Evolutionary conservation across 2,888 invertebrate genomes (phyloP).

Genomic region (Beris chalybata): DNA sequence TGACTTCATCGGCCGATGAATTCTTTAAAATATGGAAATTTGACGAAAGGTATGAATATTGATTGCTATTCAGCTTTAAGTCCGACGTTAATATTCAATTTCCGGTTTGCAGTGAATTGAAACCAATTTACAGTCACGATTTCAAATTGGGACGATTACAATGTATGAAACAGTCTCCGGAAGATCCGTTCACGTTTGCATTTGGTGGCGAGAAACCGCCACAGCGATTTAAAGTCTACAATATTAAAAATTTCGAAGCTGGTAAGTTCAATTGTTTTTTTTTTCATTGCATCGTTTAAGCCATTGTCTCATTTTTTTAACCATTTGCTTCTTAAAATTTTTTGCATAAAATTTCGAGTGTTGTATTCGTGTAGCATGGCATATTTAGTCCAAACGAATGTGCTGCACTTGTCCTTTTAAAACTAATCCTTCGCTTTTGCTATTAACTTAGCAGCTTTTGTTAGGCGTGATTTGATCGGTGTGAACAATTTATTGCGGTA

Average conservation of each 20-base stretch:
- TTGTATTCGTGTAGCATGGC: too few species aligned
- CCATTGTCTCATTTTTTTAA: too few species aligned
- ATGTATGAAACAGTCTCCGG: slow-evolving; percentile 75
- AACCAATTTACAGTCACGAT: slow-evolving; percentile 55
- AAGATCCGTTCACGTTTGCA: slow-evolving; percentile 78
- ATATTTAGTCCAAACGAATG: too few species aligned
- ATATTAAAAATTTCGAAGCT: slow-evolving; percentile 53
- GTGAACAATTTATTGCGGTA: too few species aligned
- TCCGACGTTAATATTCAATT: neutral
- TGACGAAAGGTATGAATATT: slow-evolving; percentile 47
- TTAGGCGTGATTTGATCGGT: too few species aligned
- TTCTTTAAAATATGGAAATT: slow-evolving; percentile 86
- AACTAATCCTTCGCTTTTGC: too few species aligned
- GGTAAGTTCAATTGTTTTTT: slow-evolving; percentile 35
- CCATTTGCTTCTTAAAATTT: too few species aligned
- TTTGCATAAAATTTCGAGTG: too few species aligned
- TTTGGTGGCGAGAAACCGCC: slow-evolving; percentile 84
- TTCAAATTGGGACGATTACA: slow-evolving; percentile 72
- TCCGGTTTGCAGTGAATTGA: slow-evolving; percentile 43
- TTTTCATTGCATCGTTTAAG: too few species aligned
- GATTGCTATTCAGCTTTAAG: neutral
- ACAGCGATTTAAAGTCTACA: slow-evolving; percentile 67
- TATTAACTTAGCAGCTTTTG: too few species aligned
- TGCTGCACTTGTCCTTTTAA: too few species aligned
- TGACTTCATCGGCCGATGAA: slow-evolving; percentile 79